A percentile compares a stretch with the other conserved stretches of the same genome.
Conservation (phyloP, 2,888 invertebrate genomes). For the Pandemis cinnamomeana region DNA sequence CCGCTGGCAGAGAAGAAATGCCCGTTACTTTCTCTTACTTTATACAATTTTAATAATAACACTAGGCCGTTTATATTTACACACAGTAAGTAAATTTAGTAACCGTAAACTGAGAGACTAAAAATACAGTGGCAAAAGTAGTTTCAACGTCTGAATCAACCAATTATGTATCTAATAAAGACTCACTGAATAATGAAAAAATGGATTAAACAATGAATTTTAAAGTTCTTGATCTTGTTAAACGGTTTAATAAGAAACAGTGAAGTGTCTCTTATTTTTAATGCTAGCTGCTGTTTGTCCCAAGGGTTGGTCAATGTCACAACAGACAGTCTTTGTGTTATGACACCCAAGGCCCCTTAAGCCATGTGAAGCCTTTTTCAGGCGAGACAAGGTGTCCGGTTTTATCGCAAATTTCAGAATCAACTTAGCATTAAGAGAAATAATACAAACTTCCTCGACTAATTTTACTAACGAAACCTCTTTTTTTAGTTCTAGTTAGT, state of each 20-base stretch:
- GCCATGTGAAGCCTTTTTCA: not conserved
- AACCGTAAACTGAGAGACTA: not conserved
- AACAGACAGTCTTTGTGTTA: not conserved
- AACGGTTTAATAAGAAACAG: not conserved
- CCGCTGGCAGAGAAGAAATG: not conserved
- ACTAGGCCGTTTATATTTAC: not conserved
- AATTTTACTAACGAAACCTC: too few species aligned
- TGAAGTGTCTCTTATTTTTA: not conserved
- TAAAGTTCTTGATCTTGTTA: not conserved
- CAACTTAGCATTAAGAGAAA: too few species aligned
- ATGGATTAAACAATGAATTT: not conserved
- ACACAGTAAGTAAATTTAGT: not conserved
- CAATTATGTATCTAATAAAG: not conserved
- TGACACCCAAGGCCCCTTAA: not conserved
- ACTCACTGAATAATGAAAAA: not conserved
- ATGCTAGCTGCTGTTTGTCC: not conserved
- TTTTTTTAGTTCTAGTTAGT: not conserved
- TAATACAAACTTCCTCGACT: too few species aligned
- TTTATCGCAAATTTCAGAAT: not conserved
- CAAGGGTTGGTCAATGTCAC: not conserved
- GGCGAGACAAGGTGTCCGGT: not conserved
- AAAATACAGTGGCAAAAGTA: not conserved
- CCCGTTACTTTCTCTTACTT: not conserved
- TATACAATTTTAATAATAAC: slow-evolving; percentile 15
- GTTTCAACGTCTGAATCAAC: not conserved